Percentiles rank a stretch among this genome's conserved stretches.
These are phyloP conservation scores for Columbina picui DNA, from an alignment of 2,113 vertebrate genomes.

Conservation along the genomic window DNA sequence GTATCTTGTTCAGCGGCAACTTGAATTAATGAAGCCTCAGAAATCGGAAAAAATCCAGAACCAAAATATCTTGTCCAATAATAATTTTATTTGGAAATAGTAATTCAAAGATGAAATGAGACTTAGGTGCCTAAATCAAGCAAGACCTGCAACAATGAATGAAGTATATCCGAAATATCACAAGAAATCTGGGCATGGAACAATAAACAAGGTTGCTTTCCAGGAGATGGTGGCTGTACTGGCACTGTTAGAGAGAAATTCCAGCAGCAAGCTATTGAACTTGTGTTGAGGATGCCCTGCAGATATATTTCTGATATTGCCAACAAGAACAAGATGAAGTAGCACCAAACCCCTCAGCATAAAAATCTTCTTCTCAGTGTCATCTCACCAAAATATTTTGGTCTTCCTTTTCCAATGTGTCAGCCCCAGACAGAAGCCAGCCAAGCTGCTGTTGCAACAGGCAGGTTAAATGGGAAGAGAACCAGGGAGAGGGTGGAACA, in stretches of 20 bases:
- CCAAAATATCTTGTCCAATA: neutral
- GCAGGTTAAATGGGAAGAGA: neutral
- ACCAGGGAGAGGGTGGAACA: neutral
- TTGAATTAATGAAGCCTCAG: neutral
- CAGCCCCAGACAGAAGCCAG: neutral
- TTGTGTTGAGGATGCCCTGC: neutral
- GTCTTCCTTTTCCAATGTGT: neutral
- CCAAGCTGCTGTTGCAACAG: neutral
- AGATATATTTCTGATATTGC: neutral
- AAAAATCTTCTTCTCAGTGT: neutral
- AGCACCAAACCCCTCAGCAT: neutral
- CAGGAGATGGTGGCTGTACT: neutral
- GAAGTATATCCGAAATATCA: neutral
- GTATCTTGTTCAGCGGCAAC: neutral
- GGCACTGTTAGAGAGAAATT: neutral
- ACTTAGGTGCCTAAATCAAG: neutral
- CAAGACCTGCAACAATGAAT: neutral
- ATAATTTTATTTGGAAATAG: neutral
- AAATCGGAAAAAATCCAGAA: conserved; percentile 15
- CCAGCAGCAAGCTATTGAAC: neutral
- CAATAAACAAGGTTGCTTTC: neutral
- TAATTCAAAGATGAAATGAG: neutral
- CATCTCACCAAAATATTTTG: neutral
- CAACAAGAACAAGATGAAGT: neutral
- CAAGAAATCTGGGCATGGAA: neutral